phyloP scores from a whole-genome alignment of 2,888 invertebrate genomes.

The Calameuta idolon region DNA sequence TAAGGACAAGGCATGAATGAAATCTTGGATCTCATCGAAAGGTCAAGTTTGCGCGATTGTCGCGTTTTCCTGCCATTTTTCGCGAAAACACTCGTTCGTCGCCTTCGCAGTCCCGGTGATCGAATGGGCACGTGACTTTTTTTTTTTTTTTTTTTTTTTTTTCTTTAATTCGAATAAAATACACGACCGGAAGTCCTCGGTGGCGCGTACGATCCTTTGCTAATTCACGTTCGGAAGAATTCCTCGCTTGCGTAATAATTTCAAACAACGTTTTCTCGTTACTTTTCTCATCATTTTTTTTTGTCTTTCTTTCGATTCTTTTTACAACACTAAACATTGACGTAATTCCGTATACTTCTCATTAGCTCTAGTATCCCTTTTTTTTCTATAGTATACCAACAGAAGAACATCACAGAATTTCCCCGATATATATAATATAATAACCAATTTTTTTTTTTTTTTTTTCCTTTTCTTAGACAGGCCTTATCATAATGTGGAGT shows the following conservation, averaged over 20 bases:
- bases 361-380: slow-evolving; percentile 47
- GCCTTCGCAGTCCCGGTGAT: not conserved
- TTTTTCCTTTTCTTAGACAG: slow-evolving; percentile 29
- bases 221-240: slow-evolving; percentile 28
- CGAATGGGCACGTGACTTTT: not conserved
- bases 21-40: not conserved
- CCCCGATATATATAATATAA: slow-evolving; percentile 51
- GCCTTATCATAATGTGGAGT: slow-evolving; percentile 55
- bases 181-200: not conserved
- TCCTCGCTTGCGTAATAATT: not conserved
- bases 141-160: too few species aligned
- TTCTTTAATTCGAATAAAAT: not conserved
- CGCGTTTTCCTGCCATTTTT: not conserved
- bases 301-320: slow-evolving; percentile 32
- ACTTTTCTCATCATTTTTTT: slow-evolving; percentile 14
- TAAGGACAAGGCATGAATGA: not conserved
- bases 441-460: slow-evolving; percentile 54
- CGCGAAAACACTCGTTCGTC: not conserved
- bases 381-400: slow-evolving; percentile 52
- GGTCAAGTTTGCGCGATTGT: not conserved
- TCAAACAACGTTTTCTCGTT: not conserved
- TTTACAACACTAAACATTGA: slow-evolving; percentile 61
- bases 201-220: not conserved
- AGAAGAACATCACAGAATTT: slow-evolving; percentile 67
- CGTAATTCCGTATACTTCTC: slow-evolving; percentile 63